phyloP scores from a whole-genome alignment of 2,888 invertebrate genomes.

The Aporophyla lueneburgensis region DNA sequence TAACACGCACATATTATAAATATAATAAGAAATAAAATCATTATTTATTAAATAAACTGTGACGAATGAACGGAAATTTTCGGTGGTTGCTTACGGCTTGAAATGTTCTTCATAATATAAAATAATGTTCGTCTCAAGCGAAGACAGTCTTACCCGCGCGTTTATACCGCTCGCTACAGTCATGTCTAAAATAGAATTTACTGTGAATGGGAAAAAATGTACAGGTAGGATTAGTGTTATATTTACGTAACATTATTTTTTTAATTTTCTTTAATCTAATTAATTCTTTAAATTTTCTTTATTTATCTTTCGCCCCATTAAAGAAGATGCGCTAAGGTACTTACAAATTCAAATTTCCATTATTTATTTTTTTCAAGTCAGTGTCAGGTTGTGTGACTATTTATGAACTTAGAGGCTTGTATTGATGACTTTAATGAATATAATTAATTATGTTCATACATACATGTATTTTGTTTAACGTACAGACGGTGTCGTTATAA shows the following conservation, averaged over 20 bases:
- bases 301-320: too few species aligned
- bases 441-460: too few species aligned
- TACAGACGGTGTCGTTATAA: too few species aligned
- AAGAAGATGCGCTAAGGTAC: too few species aligned
- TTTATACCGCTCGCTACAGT: background rate
- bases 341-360: too few species aligned
- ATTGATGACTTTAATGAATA: too few species aligned
- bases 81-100: background rate
- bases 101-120: background rate
- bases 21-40: background rate
- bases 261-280: background rate
- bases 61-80: background rate
- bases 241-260: background rate
- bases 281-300: background rate
- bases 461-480: too few species aligned
- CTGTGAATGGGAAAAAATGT: constrained; percentile 81
- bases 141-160: constrained; percentile 27
- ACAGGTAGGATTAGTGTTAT: constrained; percentile 71
- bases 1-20: background rate
- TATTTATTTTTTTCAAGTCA: too few species aligned
- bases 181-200: constrained; percentile 80
- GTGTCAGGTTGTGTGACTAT: too few species aligned
- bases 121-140: background rate
- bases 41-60: background rate
- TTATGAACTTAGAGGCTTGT: too few species aligned